A percentile compares a stretch with the other conserved stretches of the same genome.
Conservation (phyloP, 2,113 vertebrate genomes). For the Spheniscus mendiculus region DNA sequence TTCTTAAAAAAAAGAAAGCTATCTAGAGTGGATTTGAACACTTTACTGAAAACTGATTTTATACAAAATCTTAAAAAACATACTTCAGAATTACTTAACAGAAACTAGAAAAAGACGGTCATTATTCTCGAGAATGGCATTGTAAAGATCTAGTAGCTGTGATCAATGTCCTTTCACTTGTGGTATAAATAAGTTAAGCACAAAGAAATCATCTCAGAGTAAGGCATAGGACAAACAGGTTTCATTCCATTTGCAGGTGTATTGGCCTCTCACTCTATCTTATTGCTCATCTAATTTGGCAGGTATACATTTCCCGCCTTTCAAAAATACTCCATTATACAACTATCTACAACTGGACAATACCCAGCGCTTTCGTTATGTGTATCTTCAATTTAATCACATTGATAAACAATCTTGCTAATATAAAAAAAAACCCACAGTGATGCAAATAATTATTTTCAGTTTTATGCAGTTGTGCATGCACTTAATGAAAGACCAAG, state of each 20-base stretch:
- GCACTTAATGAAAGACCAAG: not conserved
- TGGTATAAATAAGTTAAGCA: conserved; percentile 40
- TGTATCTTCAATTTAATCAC: not conserved
- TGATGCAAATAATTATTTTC: conserved; percentile 20
- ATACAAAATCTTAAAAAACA: conserved; percentile 80
- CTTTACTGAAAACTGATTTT: conserved; percentile 65
- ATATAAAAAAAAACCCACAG: not conserved
- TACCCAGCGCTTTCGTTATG: not conserved
- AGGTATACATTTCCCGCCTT: not conserved
- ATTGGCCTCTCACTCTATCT: conserved; percentile 50
- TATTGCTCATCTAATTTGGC: conserved; percentile 73
- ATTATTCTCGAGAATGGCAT: conserved; percentile 32
- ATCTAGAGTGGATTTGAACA: conserved; percentile 59
- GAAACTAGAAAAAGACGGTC: conserved; percentile 68
- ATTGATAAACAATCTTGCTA: not conserved
- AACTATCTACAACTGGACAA: conserved; percentile 48
- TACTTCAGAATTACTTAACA: conserved; percentile 67
- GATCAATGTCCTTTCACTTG: conserved; percentile 24
- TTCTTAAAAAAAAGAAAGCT: conserved; percentile 48
- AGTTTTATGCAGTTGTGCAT: not conserved
- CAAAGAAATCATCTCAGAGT: conserved; percentile 46
- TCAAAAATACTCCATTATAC: conserved; percentile 49
- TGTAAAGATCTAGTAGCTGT: conserved; percentile 54
- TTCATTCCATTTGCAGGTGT: conserved; percentile 46
- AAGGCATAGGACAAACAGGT: conserved; percentile 75